Base-by-base conservation (phyloP, 2,888 invertebrate genomes). In the Lypha dubia region DNA sequence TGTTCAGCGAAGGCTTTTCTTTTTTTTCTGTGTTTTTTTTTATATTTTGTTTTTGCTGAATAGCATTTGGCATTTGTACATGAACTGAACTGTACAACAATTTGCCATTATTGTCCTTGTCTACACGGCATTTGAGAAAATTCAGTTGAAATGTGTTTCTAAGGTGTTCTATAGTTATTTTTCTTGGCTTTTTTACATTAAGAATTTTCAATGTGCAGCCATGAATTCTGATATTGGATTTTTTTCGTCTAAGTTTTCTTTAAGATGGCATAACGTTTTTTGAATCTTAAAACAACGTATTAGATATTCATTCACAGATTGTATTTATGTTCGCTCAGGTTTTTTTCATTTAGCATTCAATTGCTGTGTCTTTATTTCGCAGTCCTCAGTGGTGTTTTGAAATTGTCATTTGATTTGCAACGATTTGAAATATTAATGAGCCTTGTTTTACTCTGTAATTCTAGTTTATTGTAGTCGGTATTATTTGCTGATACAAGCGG, bases 31-130 rank as follows among this genome's bases (percentile, higher is more conserved):
- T 65, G 13, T 32, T 17, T 75, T 28, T 71, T 20, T 35, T 67
- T n/a, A n/a, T n/a, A n/a, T n/a, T n/a, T n/a, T n/a, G n/a, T n/a
- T n/a, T n/a, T n/a, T n/a, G n/a, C 38, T 9, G 11, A 76, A 35
- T 35, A 65, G 67, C 28, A 56, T 81, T 81, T 84, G 77, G 81
- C 84, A 74, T 81, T 84, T 65, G 81, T 74, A 77, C 68, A 71
- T 67, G 75, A 73, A 70, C 62, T 74, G 53, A 49, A 56, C 63
- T 76, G 53, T 80, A 84, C 71, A 79, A 70, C 84, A 84, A 84
- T 81, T 84, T 84, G 76, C 81, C 84, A 81, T 84, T 84, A 84
- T 84, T 84, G 84, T 84, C 81, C 81, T 84, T 84, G 84, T 84
- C 77, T 84, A 84, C 84, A 84, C 56, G 73, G 73, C 84, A 81